Base-by-base conservation (phyloP, 2,888 invertebrate species). In the Watsonalla cultraria region DNA sequence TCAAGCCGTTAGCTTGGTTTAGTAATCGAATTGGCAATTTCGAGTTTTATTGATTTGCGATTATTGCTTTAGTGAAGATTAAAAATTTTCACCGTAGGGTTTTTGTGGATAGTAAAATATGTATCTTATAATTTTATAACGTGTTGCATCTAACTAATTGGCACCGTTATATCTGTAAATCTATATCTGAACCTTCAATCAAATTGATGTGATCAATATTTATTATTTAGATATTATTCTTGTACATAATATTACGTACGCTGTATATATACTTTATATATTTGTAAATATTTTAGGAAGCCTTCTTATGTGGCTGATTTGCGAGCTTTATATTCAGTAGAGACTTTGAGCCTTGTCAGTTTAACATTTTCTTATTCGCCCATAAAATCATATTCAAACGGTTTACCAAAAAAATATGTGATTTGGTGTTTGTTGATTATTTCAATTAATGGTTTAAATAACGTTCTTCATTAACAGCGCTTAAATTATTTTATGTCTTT, bases 151-250 rank as follows among this genome's bases (percentile, higher is more conserved):
- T 65, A 71, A 71, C 65, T 68, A 68, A 68, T 68, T 68, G 67
- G 68, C 35, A 37, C 37, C 65, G 65, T 64, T 74, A 64, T 72
- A 70, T 68, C 59, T 68, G 61, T 72, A 68, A 71, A 72, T 69
- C 57, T 62, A 84, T 82, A 81, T 80, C 66, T 66, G 76, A 75
- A 74, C 82, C 80, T 88, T 84, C 86, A 87, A 89, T 88, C 63
- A 83, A 87, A 90, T 88, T 87, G 85, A 84, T 74, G 83, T 86
- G 88, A 87, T 78, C 80, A 75, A 83, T 89, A 89, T 88, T 89
- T 88, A 88, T 87, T 88, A 9, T 37, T 85, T 86, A 86, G 82
- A 78, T 77, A 64, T 72, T 82, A 77, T 76, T 79, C 73, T 70
- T 86, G 82, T 86, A 86, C 79, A 87, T 86, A 24, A 24, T 24